These are phyloP conservation scores for Isichthys henryi DNA, from an alignment of 2,113 vertebrate genomes.

Conservation along the genomic window DNA sequence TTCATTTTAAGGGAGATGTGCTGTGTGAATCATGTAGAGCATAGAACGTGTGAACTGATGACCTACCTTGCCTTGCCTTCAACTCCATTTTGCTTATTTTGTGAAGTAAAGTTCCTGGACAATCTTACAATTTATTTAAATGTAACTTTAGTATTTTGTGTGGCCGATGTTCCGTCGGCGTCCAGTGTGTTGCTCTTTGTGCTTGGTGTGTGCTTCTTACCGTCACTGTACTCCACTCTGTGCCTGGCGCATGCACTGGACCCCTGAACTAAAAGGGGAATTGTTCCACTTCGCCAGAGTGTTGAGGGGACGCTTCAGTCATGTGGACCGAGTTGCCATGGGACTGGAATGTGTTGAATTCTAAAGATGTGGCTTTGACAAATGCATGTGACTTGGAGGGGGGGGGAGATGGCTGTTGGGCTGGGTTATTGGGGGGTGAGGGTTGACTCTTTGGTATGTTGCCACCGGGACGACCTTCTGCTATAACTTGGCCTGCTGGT, in stretches of 20 bases:
- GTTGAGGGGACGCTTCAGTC: slow-evolving; percentile 44
- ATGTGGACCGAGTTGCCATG: slow-evolving; percentile 56
- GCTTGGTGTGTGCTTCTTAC: background rate
- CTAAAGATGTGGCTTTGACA: slow-evolving; percentile 59
- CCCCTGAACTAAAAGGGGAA: slow-evolving; percentile 36
- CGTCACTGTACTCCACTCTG: background rate
- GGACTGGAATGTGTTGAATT: slow-evolving; percentile 69
- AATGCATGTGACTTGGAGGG: slow-evolving; percentile 58
- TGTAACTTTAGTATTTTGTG: background rate
- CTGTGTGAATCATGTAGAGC: background rate
- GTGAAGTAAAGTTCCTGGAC: background rate
- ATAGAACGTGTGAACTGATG: background rate
- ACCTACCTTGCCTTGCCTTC: background rate
- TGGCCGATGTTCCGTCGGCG: no score
- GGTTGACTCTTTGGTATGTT: background rate
- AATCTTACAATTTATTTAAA: background rate
- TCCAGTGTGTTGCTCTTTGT: background rate
- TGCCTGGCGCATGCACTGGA: background rate
- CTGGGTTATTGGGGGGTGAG: slow-evolving; percentile 29
- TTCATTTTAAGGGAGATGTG: background rate
- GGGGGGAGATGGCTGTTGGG: slow-evolving; percentile 16
- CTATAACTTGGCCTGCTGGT: background rate
- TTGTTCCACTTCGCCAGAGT: slow-evolving; percentile 41
- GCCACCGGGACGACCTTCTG: slow-evolving; percentile 29
- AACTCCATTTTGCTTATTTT: background rate